These are phyloP conservation scores for human (Homo sapiens) DNA, from an alignment of 2,113 vertebrate genomes.

Conservation along the genomic window DNA sequence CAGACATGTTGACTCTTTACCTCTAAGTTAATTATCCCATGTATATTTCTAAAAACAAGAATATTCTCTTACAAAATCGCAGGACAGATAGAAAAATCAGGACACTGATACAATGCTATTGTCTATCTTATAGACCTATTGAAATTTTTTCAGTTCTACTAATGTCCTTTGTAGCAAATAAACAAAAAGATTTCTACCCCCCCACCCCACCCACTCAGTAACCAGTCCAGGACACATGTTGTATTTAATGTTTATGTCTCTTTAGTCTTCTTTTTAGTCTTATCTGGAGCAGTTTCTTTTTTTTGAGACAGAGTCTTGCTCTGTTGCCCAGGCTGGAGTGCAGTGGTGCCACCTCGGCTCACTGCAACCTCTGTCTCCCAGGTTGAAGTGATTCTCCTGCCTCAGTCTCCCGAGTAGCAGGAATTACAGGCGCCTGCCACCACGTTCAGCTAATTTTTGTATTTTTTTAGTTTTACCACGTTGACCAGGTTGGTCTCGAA, in stretches of 20 bases:
- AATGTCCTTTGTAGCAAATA: background rate
- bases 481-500: too few species aligned
- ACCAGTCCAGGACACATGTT: background rate
- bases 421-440: too few species aligned
- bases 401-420: too few species aligned
- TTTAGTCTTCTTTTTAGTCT: background rate
- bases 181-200: background rate
- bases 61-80: background rate
- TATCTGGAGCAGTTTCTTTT: background rate
- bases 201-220: background rate
- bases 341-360: too few species aligned
- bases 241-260: background rate
- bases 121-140: background rate
- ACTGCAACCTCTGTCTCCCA: too few species aligned
- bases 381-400: too few species aligned
- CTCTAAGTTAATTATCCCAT: background rate
- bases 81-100: background rate
- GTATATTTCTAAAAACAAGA: background rate
- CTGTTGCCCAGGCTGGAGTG: too few species aligned
- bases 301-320: too few species aligned
- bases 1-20: background rate
- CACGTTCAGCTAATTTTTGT: too few species aligned
- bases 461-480: too few species aligned
- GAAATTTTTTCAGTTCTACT: background rate
- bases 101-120: background rate